These are phyloP conservation scores for Monodelphis domestica DNA, from an alignment of 2,797 vertebrate genomes.

Conservation along the genomic window DNA sequence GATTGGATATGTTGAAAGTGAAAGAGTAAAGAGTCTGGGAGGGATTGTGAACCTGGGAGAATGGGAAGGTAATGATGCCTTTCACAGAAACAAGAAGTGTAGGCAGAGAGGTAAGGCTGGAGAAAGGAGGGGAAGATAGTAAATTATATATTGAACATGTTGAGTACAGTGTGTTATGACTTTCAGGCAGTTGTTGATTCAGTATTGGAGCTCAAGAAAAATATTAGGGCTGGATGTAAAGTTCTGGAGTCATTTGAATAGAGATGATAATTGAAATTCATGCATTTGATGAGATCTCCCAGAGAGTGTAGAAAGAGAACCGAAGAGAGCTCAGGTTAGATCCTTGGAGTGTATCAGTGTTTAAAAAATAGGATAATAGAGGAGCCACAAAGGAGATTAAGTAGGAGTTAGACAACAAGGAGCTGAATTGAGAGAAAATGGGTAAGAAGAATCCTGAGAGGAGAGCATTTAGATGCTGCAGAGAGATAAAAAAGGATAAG, in stretches of 20 bases:
- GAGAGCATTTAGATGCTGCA: background rate
- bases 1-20: background rate
- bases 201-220: too few species aligned
- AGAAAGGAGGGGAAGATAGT: background rate
- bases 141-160: background rate
- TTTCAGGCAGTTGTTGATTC: too few species aligned
- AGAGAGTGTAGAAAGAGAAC: background rate
- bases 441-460: background rate
- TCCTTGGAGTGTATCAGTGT: background rate
- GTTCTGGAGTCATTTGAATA: background rate
- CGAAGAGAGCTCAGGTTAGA: background rate
- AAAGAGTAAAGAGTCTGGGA: background rate
- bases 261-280: background rate
- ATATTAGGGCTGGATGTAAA: too few species aligned
- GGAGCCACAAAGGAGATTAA: background rate
- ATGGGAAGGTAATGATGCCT: background rate
- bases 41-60: background rate
- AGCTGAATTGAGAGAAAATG: background rate
- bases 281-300: background rate
- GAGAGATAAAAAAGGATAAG: background rate
- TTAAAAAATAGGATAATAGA: background rate
- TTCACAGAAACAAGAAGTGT: background rate
- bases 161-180: background rate
- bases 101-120: background rate
- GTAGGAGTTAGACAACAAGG: background rate